Evolutionary conservation across 1,140 invertebrate species (phyloP), one percentile per base, ranked within the genome.

Genomic region (Augochlora pura): DNA sequence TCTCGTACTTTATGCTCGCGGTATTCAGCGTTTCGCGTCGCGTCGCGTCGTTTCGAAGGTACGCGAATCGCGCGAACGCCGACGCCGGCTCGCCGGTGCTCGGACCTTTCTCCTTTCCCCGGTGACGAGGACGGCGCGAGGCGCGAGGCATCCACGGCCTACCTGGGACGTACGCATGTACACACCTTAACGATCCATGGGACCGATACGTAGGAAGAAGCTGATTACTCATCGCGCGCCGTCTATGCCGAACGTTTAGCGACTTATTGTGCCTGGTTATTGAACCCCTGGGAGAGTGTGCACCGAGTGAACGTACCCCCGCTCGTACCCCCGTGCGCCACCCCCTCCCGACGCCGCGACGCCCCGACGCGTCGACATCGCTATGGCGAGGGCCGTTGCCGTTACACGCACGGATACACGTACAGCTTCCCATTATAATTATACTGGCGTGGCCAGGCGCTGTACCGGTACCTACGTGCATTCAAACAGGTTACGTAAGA

Each of bases 191-290:
- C 69, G 69, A 85, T 85, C 67, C 38, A n/a, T 64, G 32, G 49
- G 60, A 70, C 64, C 64, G 69, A 86, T 82, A 83, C 54, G 73
- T 84, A 85, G 77, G 80, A 86, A 82, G 80, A 86, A 82, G 81
- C 79, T 87, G 83, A 88, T 88, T 88, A 87, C 84, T 88, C 84
- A 86, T 84, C 82, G 83, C 74, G 83, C 74, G 64, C 68, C 70
- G 83, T 82, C 83, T 82, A 82, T 82, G 74, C 71, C 71, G 42
- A 84, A 82, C 77, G 78, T 83, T 83, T 85, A 82, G 82, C 39
- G 73, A 80, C 85, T 83, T 80, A 87, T 87, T 88, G 85, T 86
- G 64, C 78, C 70, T 86, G 88, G 82, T 83, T 89, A 82, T 87
- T 89, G 87, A 88, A 88, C 86, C 74, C 82, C 79, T 81, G 83